These are phyloP conservation scores for Lycia hirtaria DNA, from an alignment of 2,888 invertebrate species.

Conservation along the genomic window DNA sequence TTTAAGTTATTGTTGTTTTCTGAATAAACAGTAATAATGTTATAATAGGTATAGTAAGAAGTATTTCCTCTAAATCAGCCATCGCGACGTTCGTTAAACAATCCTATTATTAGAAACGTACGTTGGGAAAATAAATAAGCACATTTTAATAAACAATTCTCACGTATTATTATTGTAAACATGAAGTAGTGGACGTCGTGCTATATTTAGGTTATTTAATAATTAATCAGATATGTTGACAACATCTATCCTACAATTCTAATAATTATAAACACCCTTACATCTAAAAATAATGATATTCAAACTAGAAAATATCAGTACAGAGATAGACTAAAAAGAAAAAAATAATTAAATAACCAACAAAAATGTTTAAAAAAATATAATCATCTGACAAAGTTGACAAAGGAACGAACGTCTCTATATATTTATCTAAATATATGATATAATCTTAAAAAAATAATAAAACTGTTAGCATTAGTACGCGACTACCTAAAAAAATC, in stretches of 20 bases:
- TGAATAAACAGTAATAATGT: no score
- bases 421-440: conserved; percentile 26
- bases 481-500: conserved; percentile 34
- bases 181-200: conserved; percentile 46
- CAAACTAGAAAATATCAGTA: conserved; percentile 39
- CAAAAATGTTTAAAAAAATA: conserved; percentile 38
- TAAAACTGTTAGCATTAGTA: conserved; percentile 34
- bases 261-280: conserved; percentile 55
- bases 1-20: no score
- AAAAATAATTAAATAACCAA: conserved; percentile 34
- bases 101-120: no score
- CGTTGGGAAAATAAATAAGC: background rate
- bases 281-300: conserved; percentile 37
- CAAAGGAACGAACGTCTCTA: conserved; percentile 36
- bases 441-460: conserved; percentile 30
- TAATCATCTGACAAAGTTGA: conserved; percentile 22
- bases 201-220: conserved; percentile 34
- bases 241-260: conserved; percentile 52
- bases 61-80: no score
- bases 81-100: no score
- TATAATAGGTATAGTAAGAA: no score
- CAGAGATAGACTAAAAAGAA: conserved; percentile 19
- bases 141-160: conserved; percentile 14
- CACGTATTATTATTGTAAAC: conserved; percentile 26
- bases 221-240: conserved; percentile 52